These are phyloP conservation scores for Mystacornis crossleyi DNA, from an alignment of 2,113 vertebrate species.

Conservation along the genomic window DNA sequence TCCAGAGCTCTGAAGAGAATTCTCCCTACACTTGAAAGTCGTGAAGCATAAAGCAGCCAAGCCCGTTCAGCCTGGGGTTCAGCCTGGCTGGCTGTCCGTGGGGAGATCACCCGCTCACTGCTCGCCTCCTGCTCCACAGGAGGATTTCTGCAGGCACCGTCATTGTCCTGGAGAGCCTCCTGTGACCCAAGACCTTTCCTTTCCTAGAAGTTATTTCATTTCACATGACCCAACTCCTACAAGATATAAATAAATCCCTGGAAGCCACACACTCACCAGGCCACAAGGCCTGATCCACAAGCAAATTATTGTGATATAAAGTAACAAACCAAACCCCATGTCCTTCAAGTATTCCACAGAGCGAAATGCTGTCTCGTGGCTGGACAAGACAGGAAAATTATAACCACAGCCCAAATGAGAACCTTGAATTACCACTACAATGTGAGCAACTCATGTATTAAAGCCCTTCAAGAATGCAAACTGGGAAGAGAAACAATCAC, in stretches of 20 bases:
- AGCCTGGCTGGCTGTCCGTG: neutral
- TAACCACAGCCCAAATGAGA: neutral
- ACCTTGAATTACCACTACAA: neutral
- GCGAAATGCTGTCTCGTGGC: neutral
- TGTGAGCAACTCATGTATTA: neutral
- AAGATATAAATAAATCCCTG: fast-evolving
- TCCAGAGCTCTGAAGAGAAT: neutral
- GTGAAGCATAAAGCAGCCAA: neutral
- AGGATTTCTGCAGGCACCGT: neutral
- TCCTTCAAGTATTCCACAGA: neutral
- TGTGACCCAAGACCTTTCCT: fast-evolving
- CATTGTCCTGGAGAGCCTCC: neutral
- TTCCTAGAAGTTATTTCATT: neutral
- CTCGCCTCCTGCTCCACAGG: neutral
- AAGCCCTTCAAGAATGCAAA: neutral
- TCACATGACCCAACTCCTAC: neutral
- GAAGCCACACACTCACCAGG: neutral
- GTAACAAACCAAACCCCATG: neutral
- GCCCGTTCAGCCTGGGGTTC: fast-evolving
- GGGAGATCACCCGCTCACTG: neutral
- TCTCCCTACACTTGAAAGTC: fast-evolving
- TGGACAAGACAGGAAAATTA: neutral
- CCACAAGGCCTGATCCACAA: neutral
- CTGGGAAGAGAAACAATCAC: slow-evolving; percentile 19
- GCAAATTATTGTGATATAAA: neutral